phyloP scores from a whole-genome alignment of 2,888 invertebrate genomes.

The Brachylomia viminalis region DNA sequence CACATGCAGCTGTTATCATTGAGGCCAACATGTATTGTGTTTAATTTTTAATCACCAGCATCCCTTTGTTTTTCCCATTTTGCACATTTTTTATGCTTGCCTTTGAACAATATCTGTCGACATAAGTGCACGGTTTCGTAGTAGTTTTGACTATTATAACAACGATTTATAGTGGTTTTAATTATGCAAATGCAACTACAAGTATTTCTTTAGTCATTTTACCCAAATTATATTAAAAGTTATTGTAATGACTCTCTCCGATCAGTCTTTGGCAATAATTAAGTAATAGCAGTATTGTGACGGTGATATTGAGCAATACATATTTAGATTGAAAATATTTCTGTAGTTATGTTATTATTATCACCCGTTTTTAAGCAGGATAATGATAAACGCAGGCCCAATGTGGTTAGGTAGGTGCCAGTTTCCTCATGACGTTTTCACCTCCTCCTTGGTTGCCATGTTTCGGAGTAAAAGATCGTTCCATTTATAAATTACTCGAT shows the following conservation, averaged over 20 bases:
- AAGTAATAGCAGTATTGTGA: neutral
- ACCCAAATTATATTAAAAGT: slow-evolving; percentile 4
- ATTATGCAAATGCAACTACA: slow-evolving; percentile 20
- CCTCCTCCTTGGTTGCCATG: too few relatives aligned
- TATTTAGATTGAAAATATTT: neutral
- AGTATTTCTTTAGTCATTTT: slow-evolving; percentile 12
- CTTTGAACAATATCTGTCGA: neutral
- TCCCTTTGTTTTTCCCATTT: neutral
- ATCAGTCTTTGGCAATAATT: slow-evolving; percentile 2
- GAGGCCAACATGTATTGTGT: neutral
- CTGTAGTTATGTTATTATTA: neutral
- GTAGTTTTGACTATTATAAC: neutral
- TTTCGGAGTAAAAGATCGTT: too few relatives aligned
- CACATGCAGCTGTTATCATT: neutral
- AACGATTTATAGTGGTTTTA: neutral
- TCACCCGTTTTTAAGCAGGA: neutral
- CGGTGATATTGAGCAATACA: neutral
- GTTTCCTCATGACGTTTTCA: too few relatives aligned
- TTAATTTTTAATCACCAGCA: neutral
- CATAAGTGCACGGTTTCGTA: neutral
- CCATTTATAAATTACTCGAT: too few relatives aligned
- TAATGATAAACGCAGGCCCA: neutral
- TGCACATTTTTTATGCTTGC: neutral
- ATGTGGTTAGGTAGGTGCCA: too few relatives aligned
- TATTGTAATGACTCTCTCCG: slow-evolving; percentile 21